Evolutionary conservation across 2,888 invertebrate species (phyloP).

Genomic region (Entomobrya proxima): DNA sequence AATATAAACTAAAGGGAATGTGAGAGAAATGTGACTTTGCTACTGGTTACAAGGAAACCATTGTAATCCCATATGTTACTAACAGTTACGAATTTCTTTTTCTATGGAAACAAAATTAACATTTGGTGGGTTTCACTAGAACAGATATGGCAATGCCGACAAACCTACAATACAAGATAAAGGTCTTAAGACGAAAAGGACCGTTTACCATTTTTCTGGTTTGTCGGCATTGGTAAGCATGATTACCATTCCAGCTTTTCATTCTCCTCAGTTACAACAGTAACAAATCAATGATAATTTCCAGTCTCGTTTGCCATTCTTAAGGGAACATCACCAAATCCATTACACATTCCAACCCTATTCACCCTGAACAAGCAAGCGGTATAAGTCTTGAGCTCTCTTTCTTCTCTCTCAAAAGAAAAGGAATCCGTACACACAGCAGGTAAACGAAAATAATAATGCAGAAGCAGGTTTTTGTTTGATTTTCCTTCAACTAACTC

Average conservation of each 20-base stretch:
- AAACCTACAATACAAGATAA: too few relatives aligned
- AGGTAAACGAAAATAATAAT: constrained; percentile 41
- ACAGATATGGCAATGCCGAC: too few relatives aligned
- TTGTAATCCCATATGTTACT: too few relatives aligned
- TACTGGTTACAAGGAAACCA: too few relatives aligned
- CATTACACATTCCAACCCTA: constrained; percentile 10
- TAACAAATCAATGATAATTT: constrained; percentile 36
- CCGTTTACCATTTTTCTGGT: neutral
- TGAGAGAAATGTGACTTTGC: too few relatives aligned
- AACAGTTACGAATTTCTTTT: too few relatives aligned
- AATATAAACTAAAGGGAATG: too few relatives aligned
- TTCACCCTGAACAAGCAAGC: neutral
- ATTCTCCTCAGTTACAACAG: neutral
- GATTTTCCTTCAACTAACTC: neutral
- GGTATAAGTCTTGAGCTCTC: neutral
- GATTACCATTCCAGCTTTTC: neutral
- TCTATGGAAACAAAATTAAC: too few relatives aligned
- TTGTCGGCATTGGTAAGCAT: neutral
- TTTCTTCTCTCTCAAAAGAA: neutral
- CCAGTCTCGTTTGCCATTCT: constrained; percentile 51
- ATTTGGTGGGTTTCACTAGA: too few relatives aligned
- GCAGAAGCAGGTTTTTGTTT: constrained; percentile 14
- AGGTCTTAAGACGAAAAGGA: too few relatives aligned
- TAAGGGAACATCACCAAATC: constrained; percentile 36
- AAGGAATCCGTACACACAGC: constrained; percentile 10